Evolutionary conservation across 1,140 invertebrate species (phyloP).

Genomic region (Drosophila bocqueti): DNA sequence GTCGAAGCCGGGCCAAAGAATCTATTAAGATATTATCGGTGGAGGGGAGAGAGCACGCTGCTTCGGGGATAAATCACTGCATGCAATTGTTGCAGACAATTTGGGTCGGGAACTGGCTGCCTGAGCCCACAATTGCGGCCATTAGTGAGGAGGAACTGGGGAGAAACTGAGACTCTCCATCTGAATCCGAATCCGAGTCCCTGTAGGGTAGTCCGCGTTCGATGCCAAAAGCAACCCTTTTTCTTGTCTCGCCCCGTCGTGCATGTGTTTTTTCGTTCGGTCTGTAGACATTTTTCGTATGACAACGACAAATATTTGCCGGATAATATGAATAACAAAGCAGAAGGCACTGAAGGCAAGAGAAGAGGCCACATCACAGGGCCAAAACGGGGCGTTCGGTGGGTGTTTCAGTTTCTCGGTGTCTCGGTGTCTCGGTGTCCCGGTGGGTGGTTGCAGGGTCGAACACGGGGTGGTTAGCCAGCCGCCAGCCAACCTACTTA

Average conservation of each 20-base stretch:
- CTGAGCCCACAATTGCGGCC: conserved; percentile 74
- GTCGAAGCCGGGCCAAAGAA: conserved; percentile 63
- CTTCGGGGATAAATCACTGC: conserved; percentile 59
- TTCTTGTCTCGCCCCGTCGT: conserved; percentile 32
- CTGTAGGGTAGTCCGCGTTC: conserved; percentile 33
- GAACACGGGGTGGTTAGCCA: conserved; percentile 46
- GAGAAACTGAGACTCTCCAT: conserved; percentile 4
- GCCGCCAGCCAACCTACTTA: conserved; percentile 55
- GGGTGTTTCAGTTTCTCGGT: conserved; percentile 11
- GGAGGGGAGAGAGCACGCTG: conserved; percentile 5
- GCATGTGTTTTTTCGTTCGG: conserved; percentile 19
- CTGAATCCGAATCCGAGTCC: not conserved
- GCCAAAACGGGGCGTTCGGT: conserved; percentile 13
- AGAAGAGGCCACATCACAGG: conserved; percentile 40
- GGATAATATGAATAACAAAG: conserved; percentile 83
- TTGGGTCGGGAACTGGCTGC: conserved; percentile 62
- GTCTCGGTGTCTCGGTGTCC: conserved; percentile 4
- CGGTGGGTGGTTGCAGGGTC: conserved; percentile 41
- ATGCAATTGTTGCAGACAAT: conserved; percentile 77
- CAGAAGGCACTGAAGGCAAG: conserved; percentile 44
- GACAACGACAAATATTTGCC: conserved; percentile 83
- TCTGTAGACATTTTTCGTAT: conserved; percentile 79
- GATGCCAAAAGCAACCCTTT: conserved; percentile 68
- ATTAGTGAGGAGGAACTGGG: conserved; percentile 48
- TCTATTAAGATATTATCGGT: conserved; percentile 81